Evolutionary conservation across 2,888 invertebrate species (phyloP).

Genomic region (Megalurothrips usitatus): DNA sequence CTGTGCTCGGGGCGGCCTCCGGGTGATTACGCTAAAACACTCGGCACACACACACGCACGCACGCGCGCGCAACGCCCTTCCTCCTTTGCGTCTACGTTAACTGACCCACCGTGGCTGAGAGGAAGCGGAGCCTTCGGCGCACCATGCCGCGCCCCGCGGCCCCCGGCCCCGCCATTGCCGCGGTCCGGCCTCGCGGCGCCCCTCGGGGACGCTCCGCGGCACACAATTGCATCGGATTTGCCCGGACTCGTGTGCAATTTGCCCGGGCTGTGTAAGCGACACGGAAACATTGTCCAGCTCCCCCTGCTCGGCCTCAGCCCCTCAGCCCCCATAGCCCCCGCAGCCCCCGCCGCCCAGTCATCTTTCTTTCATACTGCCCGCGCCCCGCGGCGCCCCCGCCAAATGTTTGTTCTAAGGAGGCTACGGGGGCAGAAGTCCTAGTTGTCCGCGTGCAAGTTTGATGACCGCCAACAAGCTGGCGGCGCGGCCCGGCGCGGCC

Average conservation of each 20-base stretch:
- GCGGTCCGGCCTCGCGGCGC: too few relatives aligned
- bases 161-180: too few relatives aligned
- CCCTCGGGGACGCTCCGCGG: too few relatives aligned
- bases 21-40: slow-evolving; percentile 11
- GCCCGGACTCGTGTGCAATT: too few relatives aligned
- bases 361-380: not conserved
- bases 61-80: not conserved
- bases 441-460: slow-evolving; percentile 19
- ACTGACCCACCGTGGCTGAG: too few relatives aligned
- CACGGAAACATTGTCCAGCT: not conserved
- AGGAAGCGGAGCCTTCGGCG: too few relatives aligned
- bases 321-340: not conserved
- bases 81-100: not conserved
- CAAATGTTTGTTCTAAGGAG: slow-evolving; percentile 5
- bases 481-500: too few relatives aligned
- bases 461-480: not conserved
- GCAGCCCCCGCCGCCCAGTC: not conserved
- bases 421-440: not conserved
- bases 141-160: too few relatives aligned
- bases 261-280: too few relatives aligned
- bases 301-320: not conserved
- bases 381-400: not conserved
- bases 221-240: too few relatives aligned
- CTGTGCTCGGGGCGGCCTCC: too few relatives aligned
- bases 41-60: not conserved